A percentile compares a stretch with the other conserved stretches of the same genome.
phyloP scores from a whole-genome alignment of 1,140 invertebrate species.

The Rhopalosiphum padi region DNA sequence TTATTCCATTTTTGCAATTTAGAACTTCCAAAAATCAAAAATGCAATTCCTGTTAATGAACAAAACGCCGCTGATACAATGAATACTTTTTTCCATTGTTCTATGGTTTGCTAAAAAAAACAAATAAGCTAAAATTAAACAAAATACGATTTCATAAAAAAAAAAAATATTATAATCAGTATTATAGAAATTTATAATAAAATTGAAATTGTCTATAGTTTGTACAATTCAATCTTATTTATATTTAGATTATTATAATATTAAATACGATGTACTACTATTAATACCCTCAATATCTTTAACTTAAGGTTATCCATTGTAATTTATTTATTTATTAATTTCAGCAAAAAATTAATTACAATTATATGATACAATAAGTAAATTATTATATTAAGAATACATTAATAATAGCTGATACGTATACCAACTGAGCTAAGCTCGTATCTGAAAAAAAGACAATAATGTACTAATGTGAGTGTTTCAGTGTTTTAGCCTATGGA shows the following conservation, averaged over 20 bases:
- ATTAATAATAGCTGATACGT: too few species aligned
- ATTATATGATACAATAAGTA: too few species aligned
- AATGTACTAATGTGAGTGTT: neutral
- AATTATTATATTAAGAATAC: too few species aligned
- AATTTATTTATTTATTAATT: too few species aligned
- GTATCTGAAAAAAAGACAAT: too few species aligned
- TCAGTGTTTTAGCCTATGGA: neutral
- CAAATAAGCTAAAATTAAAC: neutral
- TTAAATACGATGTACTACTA: neutral
- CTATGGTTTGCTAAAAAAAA: constrained; percentile 70
- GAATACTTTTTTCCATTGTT: constrained; percentile 73
- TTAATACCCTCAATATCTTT: neutral
- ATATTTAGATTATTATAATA: neutral
- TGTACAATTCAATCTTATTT: neutral
- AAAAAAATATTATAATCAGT: neutral
- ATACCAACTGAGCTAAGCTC: too few species aligned
- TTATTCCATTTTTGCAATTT: constrained; percentile 72
- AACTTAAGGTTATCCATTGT: neutral
- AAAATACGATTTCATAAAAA: neutral
- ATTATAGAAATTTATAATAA: neutral
- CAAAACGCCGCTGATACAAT: constrained; percentile 68
- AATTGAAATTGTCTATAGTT: neutral
- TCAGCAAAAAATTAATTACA: too few species aligned
- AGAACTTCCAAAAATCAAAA: constrained; percentile 69
- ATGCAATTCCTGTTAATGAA: constrained; percentile 67